Percentiles rank a stretch among this genome's conserved stretches.
These are phyloP conservation scores for Proctacanthus coquilletti DNA, from an alignment of 1,140 invertebrate species.

Conservation along the genomic window DNA sequence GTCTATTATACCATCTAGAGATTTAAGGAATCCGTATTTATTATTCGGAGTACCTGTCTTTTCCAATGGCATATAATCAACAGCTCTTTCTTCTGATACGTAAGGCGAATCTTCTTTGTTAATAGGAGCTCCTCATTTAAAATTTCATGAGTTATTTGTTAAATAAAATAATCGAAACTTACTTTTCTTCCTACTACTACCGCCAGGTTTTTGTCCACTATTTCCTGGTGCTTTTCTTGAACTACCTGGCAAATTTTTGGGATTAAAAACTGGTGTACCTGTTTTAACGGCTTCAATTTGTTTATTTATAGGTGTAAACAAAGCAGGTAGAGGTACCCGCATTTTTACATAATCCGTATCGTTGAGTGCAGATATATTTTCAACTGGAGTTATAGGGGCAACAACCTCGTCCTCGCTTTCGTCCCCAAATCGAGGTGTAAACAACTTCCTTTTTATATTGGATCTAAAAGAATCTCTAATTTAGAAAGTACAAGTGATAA, in stretches of 20 bases:
- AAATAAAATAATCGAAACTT: too few relatives aligned
- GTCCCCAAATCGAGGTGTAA: slow-evolving; percentile 4
- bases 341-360: slow-evolving; percentile 9
- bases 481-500: too few relatives aligned
- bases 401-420: neutral
- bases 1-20: slow-evolving; percentile 14
- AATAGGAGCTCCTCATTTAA: too few relatives aligned
- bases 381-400: neutral
- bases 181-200: too few relatives aligned
- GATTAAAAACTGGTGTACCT: slow-evolving; percentile 7
- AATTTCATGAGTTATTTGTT: too few relatives aligned
- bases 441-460: slow-evolving; percentile 8
- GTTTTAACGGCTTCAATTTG: slow-evolving; percentile 8
- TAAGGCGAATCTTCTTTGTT: too few relatives aligned
- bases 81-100: too few relatives aligned
- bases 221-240: too few relatives aligned
- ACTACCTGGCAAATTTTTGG: too few relatives aligned
- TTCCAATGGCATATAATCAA: too few relatives aligned
- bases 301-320: slow-evolving; percentile 7
- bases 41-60: slow-evolving; percentile 10
- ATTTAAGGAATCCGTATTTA: slow-evolving; percentile 22
- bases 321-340: neutral
- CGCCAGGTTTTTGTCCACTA: too few relatives aligned
- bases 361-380: neutral
- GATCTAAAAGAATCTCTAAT: too few relatives aligned